These are phyloP conservation scores for Pampusana beccarii DNA, from an alignment of 2,113 vertebrate species.

Conservation along the genomic window DNA sequence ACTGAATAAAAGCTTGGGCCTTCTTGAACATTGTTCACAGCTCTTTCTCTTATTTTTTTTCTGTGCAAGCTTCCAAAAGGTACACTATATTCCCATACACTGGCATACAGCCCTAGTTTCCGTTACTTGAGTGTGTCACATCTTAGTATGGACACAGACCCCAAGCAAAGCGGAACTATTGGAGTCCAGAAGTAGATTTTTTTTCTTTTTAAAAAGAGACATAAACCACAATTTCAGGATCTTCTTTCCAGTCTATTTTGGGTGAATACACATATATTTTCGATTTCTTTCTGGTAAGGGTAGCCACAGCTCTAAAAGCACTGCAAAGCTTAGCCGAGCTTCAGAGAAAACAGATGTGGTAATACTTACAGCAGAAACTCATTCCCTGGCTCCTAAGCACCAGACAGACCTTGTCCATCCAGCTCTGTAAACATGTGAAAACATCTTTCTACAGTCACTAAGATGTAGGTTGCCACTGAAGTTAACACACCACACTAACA, in stretches of 20 bases:
- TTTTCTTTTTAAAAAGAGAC: background rate
- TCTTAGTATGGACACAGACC: background rate
- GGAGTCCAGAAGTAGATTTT: background rate
- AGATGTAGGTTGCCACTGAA: background rate
- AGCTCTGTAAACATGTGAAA: background rate
- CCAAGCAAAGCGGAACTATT: background rate
- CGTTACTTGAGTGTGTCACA: background rate
- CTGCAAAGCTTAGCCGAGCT: background rate
- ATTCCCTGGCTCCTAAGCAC: background rate
- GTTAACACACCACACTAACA: background rate
- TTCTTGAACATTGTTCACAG: background rate
- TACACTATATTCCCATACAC: too few species aligned
- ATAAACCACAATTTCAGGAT: background rate
- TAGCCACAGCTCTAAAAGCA: background rate
- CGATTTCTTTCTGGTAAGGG: background rate
- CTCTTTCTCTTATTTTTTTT: background rate
- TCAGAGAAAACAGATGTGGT: background rate
- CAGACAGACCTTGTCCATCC: background rate
- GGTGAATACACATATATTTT: background rate
- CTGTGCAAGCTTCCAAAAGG: background rate
- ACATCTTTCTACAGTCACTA: background rate
- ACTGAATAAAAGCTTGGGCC: background rate
- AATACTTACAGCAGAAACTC: background rate
- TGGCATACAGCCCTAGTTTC: background rate
- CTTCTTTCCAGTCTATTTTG: background rate